These are phyloP conservation scores for Parasteatoda tepidariorum DNA, from an alignment of 1,140 invertebrate genomes.

Conservation along the genomic window DNA sequence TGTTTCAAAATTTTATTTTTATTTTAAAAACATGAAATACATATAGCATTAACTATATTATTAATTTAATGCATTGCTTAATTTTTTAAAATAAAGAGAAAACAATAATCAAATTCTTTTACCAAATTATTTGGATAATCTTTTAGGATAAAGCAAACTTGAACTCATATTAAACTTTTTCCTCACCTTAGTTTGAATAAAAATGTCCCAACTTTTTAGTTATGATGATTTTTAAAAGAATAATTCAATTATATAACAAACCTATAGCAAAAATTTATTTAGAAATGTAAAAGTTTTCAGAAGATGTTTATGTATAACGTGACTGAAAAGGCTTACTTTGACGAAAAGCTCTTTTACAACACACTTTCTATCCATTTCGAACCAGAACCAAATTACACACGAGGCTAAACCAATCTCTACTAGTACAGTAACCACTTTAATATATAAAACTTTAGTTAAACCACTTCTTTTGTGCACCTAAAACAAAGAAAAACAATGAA, in stretches of 20 bases:
- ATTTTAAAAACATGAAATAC: too few relatives aligned
- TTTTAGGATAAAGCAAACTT: too few relatives aligned
- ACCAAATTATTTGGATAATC: too few relatives aligned
- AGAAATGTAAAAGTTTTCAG: background rate
- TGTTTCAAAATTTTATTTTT: too few relatives aligned
- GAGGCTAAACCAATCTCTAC: conserved; percentile 18
- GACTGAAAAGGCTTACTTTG: background rate
- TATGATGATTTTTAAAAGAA: too few relatives aligned
- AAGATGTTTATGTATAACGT: background rate
- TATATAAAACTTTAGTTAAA: conserved; percentile 13
- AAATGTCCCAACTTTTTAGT: background rate
- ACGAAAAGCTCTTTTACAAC: conserved; percentile 1
- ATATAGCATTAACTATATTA: too few relatives aligned
- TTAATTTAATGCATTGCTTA: too few relatives aligned
- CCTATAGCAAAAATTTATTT: background rate
- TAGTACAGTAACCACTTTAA: conserved; percentile 1
- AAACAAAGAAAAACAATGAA: too few relatives aligned
- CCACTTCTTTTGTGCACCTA: conserved; percentile 13
- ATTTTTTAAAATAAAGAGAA: too few relatives aligned
- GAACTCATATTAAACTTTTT: background rate
- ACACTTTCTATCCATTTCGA: background rate
- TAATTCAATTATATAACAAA: too few relatives aligned
- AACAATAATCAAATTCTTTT: too few relatives aligned
- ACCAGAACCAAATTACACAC: conserved; percentile 6
- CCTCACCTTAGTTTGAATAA: background rate